Evolutionary conservation across 2,888 invertebrate genomes (phyloP).

Genomic region (Syritta pipiens): DNA sequence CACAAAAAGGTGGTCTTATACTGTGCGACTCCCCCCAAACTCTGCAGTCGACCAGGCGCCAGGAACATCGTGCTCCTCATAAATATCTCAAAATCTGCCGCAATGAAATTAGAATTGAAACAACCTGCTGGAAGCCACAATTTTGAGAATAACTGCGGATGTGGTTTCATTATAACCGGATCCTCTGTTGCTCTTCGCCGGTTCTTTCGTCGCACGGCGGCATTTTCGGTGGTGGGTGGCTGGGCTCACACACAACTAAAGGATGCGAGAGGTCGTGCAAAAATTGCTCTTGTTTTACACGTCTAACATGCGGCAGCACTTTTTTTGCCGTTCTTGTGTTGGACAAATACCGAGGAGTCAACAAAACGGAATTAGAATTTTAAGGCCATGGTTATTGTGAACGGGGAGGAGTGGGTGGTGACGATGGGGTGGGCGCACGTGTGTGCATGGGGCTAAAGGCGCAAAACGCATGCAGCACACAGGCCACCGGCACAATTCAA

Average conservation of each 20-base stretch:
- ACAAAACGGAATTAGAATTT: conserved; percentile 68
- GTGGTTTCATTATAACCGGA: conserved; percentile 64
- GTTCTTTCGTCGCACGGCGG: conserved; percentile 45
- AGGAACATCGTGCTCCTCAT: conserved; percentile 40
- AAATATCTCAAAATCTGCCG: conserved; percentile 69
- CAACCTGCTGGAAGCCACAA: conserved; percentile 68
- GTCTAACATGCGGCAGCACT: conserved; percentile 64
- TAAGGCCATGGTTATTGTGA: conserved; percentile 50
- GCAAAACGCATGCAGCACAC: conserved; percentile 42
- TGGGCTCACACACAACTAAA: too few relatives aligned
- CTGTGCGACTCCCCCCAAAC: conserved; percentile 37
- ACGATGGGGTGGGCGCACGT: conserved; percentile 3
- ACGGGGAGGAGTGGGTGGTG: not conserved
- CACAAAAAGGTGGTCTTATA: conserved; percentile 38
- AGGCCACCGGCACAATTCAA: conserved; percentile 41
- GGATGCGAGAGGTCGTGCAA: conserved; percentile 31
- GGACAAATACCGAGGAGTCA: conserved; percentile 64
- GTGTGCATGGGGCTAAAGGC: conserved; percentile 38
- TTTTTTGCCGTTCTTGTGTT: conserved; percentile 40
- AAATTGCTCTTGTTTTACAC: conserved; percentile 35
- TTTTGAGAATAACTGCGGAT: conserved; percentile 68
- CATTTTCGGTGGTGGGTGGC: not conserved
- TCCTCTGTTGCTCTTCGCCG: conserved; percentile 41
- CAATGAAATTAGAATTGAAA: conserved; percentile 70
- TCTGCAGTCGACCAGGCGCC: not conserved